A percentile compares a stretch with the other conserved stretches of the same genome.
Evolutionary conservation across 2,888 invertebrate genomes (phyloP).

Genomic region (Rotaria sp.): DNA sequence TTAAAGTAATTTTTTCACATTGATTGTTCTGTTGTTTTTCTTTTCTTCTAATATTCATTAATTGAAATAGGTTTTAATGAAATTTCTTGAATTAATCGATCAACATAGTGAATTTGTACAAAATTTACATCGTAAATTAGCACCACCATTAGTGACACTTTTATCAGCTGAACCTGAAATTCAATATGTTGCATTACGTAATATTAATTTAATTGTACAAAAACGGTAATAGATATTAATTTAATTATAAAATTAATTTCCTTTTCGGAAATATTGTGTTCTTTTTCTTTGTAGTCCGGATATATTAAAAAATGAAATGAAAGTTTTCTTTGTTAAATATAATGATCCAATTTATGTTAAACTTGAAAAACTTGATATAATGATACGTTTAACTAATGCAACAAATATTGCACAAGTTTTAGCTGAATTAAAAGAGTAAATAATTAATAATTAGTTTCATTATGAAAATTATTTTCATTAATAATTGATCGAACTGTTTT

Average conservation of each 20-base stretch:
- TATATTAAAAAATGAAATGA: slow-evolving; percentile 98
- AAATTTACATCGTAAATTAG: slow-evolving; percentile 86
- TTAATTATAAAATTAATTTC: no score
- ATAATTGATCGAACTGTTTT: not conserved
- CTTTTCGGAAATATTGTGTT: no score
- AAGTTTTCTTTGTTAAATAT: slow-evolving; percentile 98
- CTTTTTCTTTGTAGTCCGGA: slow-evolving; percentile 68
- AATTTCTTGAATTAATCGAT: slow-evolving; percentile 91
- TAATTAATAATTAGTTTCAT: not conserved
- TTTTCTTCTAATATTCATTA: no score
- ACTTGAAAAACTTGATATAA: slow-evolving; percentile 93
- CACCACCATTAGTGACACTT: slow-evolving; percentile 94
- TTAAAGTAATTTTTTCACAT: slow-evolving; percentile 63
- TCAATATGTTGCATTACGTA: slow-evolving; percentile 92
- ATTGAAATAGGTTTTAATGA: slow-evolving; percentile 68
- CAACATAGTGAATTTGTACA: slow-evolving; percentile 85
- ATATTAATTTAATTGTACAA: slow-evolving; percentile 97
- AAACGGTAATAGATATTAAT: slow-evolving; percentile 68
- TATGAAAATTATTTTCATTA: no score
- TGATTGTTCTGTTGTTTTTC: not conserved
- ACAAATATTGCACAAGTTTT: slow-evolving; percentile 94
- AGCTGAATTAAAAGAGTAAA: slow-evolving; percentile 83
- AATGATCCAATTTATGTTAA: slow-evolving; percentile 99
- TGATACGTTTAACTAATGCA: slow-evolving; percentile 95
- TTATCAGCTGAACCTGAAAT: slow-evolving; percentile 97